A percentile compares a stretch with the other conserved stretches of the same genome.
Evolutionary conservation across 2,797 vertebrate species (phyloP).

Genomic region (Hydrophis major): DNA sequence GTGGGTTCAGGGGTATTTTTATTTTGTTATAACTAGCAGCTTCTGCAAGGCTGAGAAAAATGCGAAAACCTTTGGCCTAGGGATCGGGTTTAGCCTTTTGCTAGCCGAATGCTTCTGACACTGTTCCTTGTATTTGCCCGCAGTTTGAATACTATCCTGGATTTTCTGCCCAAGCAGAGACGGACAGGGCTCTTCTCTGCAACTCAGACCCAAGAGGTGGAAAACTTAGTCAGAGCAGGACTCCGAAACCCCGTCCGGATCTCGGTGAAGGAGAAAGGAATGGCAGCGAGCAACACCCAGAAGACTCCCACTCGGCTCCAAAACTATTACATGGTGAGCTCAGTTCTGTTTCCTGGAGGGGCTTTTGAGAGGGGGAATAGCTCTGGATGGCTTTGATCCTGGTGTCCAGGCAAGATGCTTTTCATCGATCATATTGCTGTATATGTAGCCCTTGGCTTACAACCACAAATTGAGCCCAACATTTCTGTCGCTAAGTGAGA

Average conservation of each 20-base stretch:
- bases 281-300: conserved; percentile 77
- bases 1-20: neutral
- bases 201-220: conserved; percentile 95
- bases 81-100: neutral
- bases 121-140: conserved; percentile 5
- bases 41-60: neutral
- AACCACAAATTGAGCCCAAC: too few relatives aligned
- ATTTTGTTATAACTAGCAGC: neutral
- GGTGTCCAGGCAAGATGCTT: too few relatives aligned
- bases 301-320: conserved; percentile 88
- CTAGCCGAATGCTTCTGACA: neutral
- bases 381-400: too few relatives aligned
- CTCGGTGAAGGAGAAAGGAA: conserved; percentile 92
- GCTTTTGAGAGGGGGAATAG: neutral
- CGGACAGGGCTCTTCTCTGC: conserved; percentile 95
- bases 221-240: conserved; percentile 92
- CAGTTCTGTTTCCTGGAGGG: fast-evolving
- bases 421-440: too few relatives aligned
- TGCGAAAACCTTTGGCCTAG: neutral
- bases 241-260: conserved; percentile 95
- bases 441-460: too few relatives aligned
- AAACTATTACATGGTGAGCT: conserved; percentile 88
- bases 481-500: too few relatives aligned
- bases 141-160: conserved; percentile 91
- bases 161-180: conserved; percentile 89